phyloP scores from a whole-genome alignment of 2,113 vertebrate species.

The Chaetodon trifascialis region DNA sequence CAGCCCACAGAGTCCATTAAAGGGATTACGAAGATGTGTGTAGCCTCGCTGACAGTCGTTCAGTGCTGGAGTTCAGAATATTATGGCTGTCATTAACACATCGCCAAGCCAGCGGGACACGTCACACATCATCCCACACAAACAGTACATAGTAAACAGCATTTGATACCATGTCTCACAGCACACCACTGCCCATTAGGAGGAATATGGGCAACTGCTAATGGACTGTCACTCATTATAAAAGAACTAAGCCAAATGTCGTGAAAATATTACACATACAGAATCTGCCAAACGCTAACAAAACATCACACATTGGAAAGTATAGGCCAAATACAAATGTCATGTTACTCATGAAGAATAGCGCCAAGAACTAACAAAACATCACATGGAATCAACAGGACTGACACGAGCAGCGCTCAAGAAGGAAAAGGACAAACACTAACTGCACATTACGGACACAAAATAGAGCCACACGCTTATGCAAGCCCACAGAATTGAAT shows the following conservation, averaged over 20 bases:
- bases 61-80: conserved; percentile 64
- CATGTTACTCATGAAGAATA: conserved; percentile 29
- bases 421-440: conserved; percentile 19
- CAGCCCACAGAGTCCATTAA: conserved; percentile 67
- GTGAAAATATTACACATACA: conserved; percentile 32
- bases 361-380: conserved; percentile 36
- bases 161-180: conserved; percentile 58
- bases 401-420: conserved; percentile 13
- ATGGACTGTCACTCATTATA: conserved; percentile 61
- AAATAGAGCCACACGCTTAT: background rate
- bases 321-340: conserved; percentile 30
- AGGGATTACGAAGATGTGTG: conserved; percentile 69
- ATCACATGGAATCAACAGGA: conserved; percentile 7
- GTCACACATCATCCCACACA: conserved; percentile 67
- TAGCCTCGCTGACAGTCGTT: conserved; percentile 52
- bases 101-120: conserved; percentile 46
- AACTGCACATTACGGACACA: conserved; percentile 17
- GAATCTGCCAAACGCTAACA: conserved; percentile 19
- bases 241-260: conserved; percentile 51
- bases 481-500: conserved; percentile 28
- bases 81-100: conserved; percentile 67
- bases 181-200: conserved; percentile 55
- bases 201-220: conserved; percentile 50
- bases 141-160: conserved; percentile 63
- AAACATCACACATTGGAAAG: conserved; percentile 34